Conservation (phyloP, 2,113 vertebrate genomes). For the Cichladusa arquata region DNA sequence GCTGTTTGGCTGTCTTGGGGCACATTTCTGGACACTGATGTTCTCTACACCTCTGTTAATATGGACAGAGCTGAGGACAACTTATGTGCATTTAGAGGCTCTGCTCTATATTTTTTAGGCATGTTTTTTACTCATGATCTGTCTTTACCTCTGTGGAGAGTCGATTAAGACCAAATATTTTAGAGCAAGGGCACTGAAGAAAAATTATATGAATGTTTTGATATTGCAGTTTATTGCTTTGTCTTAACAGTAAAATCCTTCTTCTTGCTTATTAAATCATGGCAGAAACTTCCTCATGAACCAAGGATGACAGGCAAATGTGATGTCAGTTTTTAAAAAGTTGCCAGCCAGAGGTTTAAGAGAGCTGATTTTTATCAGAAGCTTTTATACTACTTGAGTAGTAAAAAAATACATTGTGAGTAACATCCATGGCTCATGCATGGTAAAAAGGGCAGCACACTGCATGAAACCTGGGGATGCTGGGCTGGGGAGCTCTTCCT, state of each 20-base stretch:
- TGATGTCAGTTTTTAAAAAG: neutral
- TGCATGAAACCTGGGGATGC: slow-evolving; percentile 46
- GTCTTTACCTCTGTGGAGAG: neutral
- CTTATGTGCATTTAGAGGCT: neutral
- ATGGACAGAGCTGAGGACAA: neutral
- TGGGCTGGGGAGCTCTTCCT: slow-evolving; percentile 50
- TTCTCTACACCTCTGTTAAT: neutral
- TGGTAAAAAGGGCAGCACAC: slow-evolving; percentile 57
- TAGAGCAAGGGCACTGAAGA: neutral
- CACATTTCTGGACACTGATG: neutral
- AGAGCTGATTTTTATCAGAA: slow-evolving; percentile 6
- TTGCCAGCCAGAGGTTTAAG: slow-evolving; percentile 2
- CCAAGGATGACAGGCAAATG: neutral
- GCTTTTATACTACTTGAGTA: neutral
- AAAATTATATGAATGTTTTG: neutral
- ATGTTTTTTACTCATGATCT: neutral
- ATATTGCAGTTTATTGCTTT: neutral
- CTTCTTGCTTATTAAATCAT: neutral
- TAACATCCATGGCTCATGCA: slow-evolving; percentile 16
- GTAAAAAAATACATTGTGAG: slow-evolving; percentile 35
- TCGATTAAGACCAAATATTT: neutral
- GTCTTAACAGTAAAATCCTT: slow-evolving; percentile 22
- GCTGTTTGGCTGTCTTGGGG: neutral
- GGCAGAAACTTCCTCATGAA: neutral
- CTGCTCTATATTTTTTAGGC: neutral